phyloP scores from a whole-genome alignment of 2,113 vertebrate genomes.

The Asarcornis scutulata region DNA sequence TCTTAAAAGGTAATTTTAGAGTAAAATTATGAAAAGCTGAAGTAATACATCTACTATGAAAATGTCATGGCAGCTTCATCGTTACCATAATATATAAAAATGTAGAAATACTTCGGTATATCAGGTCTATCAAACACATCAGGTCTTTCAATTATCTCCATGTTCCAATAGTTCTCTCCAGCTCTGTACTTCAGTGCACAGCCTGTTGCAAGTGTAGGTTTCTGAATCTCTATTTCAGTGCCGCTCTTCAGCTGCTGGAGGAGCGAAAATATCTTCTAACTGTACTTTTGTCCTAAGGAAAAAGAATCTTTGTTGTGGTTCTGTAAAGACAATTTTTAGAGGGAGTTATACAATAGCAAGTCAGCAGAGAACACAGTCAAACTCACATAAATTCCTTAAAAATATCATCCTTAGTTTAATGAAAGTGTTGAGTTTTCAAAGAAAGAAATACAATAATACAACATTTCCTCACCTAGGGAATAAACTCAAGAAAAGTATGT shows the following conservation, averaged over 20 bases:
- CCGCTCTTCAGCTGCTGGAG: neutral
- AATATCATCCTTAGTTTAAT: conserved; percentile 14
- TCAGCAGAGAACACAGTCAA: neutral
- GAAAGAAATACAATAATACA: neutral
- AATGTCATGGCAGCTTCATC: neutral
- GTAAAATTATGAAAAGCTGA: neutral
- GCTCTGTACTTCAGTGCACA: neutral
- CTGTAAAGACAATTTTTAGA: conserved; percentile 11
- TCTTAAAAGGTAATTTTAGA: neutral
- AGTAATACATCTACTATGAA: neutral
- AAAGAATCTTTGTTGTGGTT: neutral
- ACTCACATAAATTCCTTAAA: conserved; percentile 23
- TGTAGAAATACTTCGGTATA: neutral
- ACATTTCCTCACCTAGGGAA: neutral
- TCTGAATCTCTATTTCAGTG: neutral
- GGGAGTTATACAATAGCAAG: conserved; percentile 15
- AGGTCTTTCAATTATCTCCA: conserved; percentile 28
- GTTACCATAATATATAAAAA: neutral
- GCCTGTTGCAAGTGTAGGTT: neutral
- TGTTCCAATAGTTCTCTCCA: neutral
- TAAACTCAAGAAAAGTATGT: neutral
- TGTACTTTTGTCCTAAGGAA: neutral
- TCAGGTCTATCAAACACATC: neutral
- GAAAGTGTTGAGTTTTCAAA: neutral
- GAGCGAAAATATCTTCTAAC: neutral